These are phyloP conservation scores for Epizoanthus illoricatus DNA, from an alignment of 92 coral and sea anemone genomes.

Conservation along the genomic window DNA sequence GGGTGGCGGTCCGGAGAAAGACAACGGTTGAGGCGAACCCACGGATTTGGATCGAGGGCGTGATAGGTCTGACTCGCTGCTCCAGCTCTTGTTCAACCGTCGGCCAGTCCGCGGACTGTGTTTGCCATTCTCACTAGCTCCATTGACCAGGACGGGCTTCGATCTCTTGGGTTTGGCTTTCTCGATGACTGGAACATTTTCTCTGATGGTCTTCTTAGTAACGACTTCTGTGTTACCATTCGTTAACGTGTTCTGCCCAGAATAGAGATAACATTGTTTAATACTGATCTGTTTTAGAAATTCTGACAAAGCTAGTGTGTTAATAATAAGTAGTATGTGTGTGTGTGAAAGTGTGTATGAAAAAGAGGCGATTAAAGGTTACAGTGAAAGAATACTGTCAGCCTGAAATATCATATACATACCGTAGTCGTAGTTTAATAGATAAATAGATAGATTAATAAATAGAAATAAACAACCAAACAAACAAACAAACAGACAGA, in stretches of 20 bases:
- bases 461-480: too few relatives aligned
- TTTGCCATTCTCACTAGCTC: neutral
- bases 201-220: conserved; percentile 21
- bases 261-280: too few relatives aligned
- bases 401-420: too few relatives aligned
- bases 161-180: conserved; percentile 3
- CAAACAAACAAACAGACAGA: too few relatives aligned
- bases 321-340: too few relatives aligned
- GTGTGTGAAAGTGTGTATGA: too few relatives aligned
- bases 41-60: conserved; percentile 39
- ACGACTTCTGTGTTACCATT: neutral
- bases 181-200: conserved; percentile 1
- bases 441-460: too few relatives aligned
- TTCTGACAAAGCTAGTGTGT: neutral
- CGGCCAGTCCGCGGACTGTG: neutral
- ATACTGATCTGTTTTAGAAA: neutral
- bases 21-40: conserved; percentile 21
- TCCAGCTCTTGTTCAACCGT: conserved; percentile 27
- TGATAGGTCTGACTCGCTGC: conserved; percentile 47
- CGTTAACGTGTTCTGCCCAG: neutral
- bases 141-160: neutral
- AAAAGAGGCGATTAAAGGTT: too few relatives aligned
- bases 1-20: conserved; percentile 11
- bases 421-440: too few relatives aligned
- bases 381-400: too few relatives aligned